phyloP scores from a whole-genome alignment of 1,140 invertebrate genomes.

The Tribolium madens region DNA sequence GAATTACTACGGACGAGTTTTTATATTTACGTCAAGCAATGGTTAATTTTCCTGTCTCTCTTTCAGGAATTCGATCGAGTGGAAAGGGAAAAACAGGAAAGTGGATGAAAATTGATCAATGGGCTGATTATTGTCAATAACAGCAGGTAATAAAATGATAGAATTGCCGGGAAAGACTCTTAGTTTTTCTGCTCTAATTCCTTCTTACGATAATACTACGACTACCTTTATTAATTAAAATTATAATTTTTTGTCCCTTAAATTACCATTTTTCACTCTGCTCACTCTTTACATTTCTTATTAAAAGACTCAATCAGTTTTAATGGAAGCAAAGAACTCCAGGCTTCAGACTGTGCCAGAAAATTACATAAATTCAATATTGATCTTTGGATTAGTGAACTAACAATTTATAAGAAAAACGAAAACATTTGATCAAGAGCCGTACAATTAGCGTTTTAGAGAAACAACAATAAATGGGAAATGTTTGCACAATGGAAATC shows the following conservation, averaged over 20 bases:
- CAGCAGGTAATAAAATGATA: background rate
- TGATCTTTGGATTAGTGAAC: no score
- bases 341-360: background rate
- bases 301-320: background rate
- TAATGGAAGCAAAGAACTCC: background rate
- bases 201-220: background rate
- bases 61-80: background rate
- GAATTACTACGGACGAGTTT: slow-evolving; percentile 21
- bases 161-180: no score
- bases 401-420: no score
- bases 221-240: background rate
- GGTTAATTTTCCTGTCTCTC: background rate
- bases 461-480: background rate
- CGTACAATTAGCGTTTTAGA: background rate
- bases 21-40: slow-evolving; percentile 16
- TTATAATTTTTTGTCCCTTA: background rate
- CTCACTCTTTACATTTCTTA: background rate
- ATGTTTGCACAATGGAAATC: background rate
- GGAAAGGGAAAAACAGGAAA: background rate
- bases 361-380: background rate
- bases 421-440: background rate
- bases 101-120: background rate
- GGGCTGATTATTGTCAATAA: background rate
- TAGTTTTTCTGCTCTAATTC: background rate
- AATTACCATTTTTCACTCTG: no score